Evolutionary conservation across 2,888 invertebrate species (phyloP).

Genomic region (Spatulosminthurus flaviceps): DNA sequence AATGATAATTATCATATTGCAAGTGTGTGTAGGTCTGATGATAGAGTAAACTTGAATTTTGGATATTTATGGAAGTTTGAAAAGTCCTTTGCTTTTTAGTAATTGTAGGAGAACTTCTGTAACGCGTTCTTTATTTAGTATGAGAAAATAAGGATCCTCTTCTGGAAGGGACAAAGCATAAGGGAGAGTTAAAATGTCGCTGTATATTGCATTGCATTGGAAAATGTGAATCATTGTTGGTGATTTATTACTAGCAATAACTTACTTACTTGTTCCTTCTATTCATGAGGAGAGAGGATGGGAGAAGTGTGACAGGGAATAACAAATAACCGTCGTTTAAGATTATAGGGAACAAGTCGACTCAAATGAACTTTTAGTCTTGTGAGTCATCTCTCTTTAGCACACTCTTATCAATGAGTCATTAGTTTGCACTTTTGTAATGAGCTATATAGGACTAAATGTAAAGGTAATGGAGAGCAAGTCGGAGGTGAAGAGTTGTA

Average conservation of each 20-base stretch:
- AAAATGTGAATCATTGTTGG: constrained; percentile 12
- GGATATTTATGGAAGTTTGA: too few relatives aligned
- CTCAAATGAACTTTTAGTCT: constrained; percentile 13
- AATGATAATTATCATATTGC: too few relatives aligned
- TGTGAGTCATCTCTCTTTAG: background rate
- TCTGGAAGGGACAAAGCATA: too few relatives aligned
- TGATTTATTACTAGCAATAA: constrained; percentile 39
- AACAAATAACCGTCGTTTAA: constrained; percentile 2
- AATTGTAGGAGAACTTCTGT: too few relatives aligned
- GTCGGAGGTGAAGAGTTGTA: too few relatives aligned
- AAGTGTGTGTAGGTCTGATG: too few relatives aligned
- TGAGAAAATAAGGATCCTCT: too few relatives aligned
- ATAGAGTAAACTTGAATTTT: too few relatives aligned
- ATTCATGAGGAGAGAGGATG: background rate
- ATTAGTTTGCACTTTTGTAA: background rate
- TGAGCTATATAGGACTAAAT: too few relatives aligned
- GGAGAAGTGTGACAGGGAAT: constrained; percentile 11
- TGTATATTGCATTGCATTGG: background rate
- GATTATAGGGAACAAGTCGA: background rate
- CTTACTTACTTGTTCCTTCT: background rate
- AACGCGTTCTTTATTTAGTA: too few relatives aligned
- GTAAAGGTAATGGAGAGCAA: too few relatives aligned
- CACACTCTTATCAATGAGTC: constrained; percentile 1
- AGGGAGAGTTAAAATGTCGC: background rate
- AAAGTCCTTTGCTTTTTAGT: too few relatives aligned